phyloP scores from a whole-genome alignment of 2,888 invertebrate species.

The Alitta virens region DNA sequence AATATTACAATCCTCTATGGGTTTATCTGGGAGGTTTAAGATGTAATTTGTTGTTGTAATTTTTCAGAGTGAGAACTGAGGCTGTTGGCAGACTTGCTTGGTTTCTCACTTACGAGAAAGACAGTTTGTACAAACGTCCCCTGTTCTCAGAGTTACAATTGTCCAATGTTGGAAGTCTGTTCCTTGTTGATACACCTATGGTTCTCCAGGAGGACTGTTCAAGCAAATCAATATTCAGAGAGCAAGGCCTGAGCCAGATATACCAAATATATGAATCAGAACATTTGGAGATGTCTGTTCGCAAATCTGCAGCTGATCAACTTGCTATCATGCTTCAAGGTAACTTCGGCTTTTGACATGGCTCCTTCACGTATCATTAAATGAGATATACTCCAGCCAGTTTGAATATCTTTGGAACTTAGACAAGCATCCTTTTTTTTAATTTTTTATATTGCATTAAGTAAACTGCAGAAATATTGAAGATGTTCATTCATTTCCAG shows the following conservation, averaged over 20 bases:
- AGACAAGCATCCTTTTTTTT: no score
- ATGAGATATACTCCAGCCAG: no score
- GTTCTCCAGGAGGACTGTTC: constrained; percentile 31
- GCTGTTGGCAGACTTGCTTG: constrained; percentile 44
- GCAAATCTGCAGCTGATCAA: constrained; percentile 52
- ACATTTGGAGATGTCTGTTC: constrained; percentile 46
- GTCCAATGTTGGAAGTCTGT: constrained; percentile 36
- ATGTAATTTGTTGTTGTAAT: no score
- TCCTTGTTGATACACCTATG: constrained; percentile 33
- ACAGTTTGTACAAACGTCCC: constrained; percentile 39
- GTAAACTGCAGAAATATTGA: constrained; percentile 18
- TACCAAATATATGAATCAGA: constrained; percentile 48
- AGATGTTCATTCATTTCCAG: neutral
- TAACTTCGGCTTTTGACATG: constrained; percentile 12
- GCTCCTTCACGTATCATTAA: no score
- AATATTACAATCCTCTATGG: no score
- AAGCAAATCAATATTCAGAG: constrained; percentile 42
- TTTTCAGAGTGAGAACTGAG: constrained; percentile 41
- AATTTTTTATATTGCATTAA: no score
- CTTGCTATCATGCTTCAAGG: constrained; percentile 51
- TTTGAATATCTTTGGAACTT: no score
- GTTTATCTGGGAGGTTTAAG: no score
- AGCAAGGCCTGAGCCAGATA: constrained; percentile 46
- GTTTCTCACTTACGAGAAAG: constrained; percentile 45
- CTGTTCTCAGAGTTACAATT: constrained; percentile 42